Evolutionary conservation across 2,888 invertebrate genomes (phyloP), one percentile per base, ranked within the genome.

Genomic region (Macrophya annulata): DNA sequence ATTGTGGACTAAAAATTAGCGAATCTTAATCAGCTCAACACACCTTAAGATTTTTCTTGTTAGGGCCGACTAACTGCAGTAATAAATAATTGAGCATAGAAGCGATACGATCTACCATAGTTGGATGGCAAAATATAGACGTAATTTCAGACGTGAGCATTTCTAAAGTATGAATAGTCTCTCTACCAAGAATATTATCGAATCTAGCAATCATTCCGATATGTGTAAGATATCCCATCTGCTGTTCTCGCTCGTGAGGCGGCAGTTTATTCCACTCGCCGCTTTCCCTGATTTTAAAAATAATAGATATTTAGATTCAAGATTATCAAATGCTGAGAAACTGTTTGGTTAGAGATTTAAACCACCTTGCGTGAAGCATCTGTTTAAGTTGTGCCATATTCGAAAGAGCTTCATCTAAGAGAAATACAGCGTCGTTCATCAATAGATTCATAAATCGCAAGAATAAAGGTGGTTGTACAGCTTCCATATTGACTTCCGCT

Each of bases 21-120:
- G 45, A 45, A 15, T 87, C 59, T 84, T 76, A 82, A 82, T 59
- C 48, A n/a, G 15, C 65, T 84, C 59, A 12, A 87, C 79, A 87
- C 90, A 97, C 97, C 95, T 98, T 98, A 86, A 99, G 97, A 91
- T 98, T 98, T 90, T 97, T 97, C 93, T 98, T 97, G 90, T 98
- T 98, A 0, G 99, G 98, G 0, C 98, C 98, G 15, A 98, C 99
- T 86, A 99, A 94, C 93, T 98, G 96, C 76, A 97, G 94, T 48
- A 99, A 94, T 93, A 99, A 98, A 94, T 99, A 99, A 94, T 99
- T 99, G 85, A 99, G 95, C 99, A 99, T 99, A 12, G 98, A 96
- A 0, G 98, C 98, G 86, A 99, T 97, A 45, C 99, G 95, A 92
- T 99, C 98, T 1, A 98, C 98, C 94, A 99, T 97, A 9, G 98